phyloP scores from a whole-genome alignment of 2,888 invertebrate genomes.

The Heliconius sara region DNA sequence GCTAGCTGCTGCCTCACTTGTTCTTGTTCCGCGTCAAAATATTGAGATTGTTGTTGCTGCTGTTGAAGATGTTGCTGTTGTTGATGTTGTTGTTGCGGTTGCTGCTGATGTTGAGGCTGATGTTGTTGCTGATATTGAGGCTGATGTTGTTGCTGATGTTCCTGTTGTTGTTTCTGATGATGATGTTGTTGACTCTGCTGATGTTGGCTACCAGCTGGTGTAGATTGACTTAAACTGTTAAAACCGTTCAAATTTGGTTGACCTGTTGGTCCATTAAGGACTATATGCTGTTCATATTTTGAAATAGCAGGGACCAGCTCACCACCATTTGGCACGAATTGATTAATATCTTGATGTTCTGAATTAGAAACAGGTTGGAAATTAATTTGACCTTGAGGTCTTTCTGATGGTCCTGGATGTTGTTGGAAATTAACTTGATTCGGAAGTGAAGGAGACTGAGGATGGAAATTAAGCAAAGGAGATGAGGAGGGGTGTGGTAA shows the following conservation, averaged over 20 bases:
- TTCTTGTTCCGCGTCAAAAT: conserved; percentile 70
- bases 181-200: conserved; percentile 59
- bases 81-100: conserved; percentile 48
- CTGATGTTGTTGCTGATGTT: conserved; percentile 51
- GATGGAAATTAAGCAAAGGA: conserved; percentile 72
- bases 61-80: conserved; percentile 53
- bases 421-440: conserved; percentile 61
- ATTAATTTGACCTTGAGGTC: conserved; percentile 56
- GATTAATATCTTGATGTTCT: conserved; percentile 75
- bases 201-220: conserved; percentile 46
- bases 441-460: conserved; percentile 68
- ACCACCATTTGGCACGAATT: conserved; percentile 86
- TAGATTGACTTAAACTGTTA: conserved; percentile 56
- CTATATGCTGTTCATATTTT: conserved; percentile 91
- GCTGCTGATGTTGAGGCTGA: conserved; percentile 49
- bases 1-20: conserved; percentile 74
- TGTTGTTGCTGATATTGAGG: conserved; percentile 60
- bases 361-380: conserved; percentile 63
- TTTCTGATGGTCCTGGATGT: conserved; percentile 63
- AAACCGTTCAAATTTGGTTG: conserved; percentile 63
- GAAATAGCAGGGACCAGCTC: conserved; percentile 90
- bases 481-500: conserved; percentile 75
- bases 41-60: conserved; percentile 62
- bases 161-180: conserved; percentile 49
- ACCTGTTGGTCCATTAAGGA: conserved; percentile 76